Percentiles rank a stretch among this genome's conserved stretches.
Conservation (phyloP, 2,113 vertebrate genomes). For the Prunella fulvescens region DNA sequence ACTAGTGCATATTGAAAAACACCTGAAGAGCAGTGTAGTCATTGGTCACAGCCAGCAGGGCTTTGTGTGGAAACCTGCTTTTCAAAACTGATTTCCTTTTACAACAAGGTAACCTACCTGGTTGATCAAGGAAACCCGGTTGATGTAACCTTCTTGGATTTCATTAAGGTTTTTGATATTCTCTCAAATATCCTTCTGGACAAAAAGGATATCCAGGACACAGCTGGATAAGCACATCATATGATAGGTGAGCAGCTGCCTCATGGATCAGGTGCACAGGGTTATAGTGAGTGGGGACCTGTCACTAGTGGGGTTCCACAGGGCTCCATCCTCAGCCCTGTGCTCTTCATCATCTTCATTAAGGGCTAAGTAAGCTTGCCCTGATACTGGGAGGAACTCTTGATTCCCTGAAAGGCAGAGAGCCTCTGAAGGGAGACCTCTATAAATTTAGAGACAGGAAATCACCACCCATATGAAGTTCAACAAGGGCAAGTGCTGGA, state of each 20-base stretch:
- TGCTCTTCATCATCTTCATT: neutral
- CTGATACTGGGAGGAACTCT: neutral
- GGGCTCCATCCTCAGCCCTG: neutral
- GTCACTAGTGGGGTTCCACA: neutral
- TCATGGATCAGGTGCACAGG: neutral
- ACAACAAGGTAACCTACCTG: neutral
- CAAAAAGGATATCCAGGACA: neutral
- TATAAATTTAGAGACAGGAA: neutral
- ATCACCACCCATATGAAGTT: neutral
- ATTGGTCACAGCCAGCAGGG: neutral
- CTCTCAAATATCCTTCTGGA: neutral
- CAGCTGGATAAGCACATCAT: neutral
- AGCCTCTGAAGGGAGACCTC: neutral
- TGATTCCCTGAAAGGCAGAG: neutral
- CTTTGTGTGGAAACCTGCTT: neutral
- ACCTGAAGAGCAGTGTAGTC: accelerated
- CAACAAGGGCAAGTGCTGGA: accelerated
- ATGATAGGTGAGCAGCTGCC: accelerated
- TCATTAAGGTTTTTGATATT: neutral
- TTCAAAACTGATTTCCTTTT: neutral
- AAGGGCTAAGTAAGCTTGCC: neutral
- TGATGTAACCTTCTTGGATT: neutral
- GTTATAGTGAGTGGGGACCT: neutral
- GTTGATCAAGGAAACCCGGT: neutral
- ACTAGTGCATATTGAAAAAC: neutral